Evolutionary conservation across 2,797 vertebrate species (phyloP), one percentile per base, ranked within the genome.

Genomic region (Chlorospingus flavigularis): DNA sequence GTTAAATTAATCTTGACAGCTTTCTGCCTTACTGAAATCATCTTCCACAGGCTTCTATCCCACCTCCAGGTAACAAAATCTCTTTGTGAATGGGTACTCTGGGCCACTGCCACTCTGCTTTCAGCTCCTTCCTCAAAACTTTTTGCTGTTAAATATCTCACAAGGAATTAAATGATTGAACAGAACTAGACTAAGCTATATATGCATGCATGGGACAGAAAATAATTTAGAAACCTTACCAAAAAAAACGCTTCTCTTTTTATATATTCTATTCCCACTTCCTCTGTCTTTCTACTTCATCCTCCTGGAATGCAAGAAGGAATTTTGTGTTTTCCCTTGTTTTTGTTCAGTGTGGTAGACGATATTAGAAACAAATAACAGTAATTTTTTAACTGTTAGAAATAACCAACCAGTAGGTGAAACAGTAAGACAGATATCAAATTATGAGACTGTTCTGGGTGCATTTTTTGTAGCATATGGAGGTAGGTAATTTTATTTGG

Each of bases 201-300:
- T 26, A 11, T 42, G 10, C 47, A 23, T 2, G 0, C 0, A 0
- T 37, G 17, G 35, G 37, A 35, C 5, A 24, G 23, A 21, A 68
- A n/a, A 25, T 47, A 50, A 13, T 75, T 78, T 89, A 13, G n/a
- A 72, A 77, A 45, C 15, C 4, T 48, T 21, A 25, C 7, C 8
- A 14, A 28, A 79, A 51, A 33, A 33, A 17, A 2, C 6, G 28
- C 4, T 58, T 85, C 1, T 82, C 23, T 85, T 66, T 66, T 42
- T 17, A 13, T 51, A 1, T 35, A 11, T 66, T 20, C 87, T 66
- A 12, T 65, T 78, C n/a, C n/a, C 3, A 2, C 25, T 6, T 62
- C n/a, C 11, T 53, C 14, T 67, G 30, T 43, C 18, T 79, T 76
- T 82, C 33, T 89, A 31, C 23, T 66, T 94, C 10, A 79, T 73